phyloP scores from a whole-genome alignment of 2,797 vertebrate genomes.

The Xyrichtys novacula region DNA sequence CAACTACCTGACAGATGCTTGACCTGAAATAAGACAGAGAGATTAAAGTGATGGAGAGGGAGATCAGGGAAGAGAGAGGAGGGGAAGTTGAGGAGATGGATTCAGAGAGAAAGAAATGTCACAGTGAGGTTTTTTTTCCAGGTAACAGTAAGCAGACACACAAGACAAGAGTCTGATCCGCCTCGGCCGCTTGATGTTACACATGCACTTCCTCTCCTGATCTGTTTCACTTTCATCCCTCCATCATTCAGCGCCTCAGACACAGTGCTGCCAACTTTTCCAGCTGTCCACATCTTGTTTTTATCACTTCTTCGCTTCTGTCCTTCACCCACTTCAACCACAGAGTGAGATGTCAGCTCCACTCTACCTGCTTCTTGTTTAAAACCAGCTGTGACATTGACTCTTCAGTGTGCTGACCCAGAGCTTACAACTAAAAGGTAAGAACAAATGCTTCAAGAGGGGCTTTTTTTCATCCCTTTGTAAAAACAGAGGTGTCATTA shows the following conservation, averaged over 20 bases:
- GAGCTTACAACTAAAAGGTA: slow-evolving; percentile 27
- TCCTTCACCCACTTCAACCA: not conserved
- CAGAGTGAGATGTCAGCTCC: not conserved
- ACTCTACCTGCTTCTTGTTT: slow-evolving; percentile 27
- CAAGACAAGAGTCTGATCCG: slow-evolving; percentile 44
- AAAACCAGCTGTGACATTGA: slow-evolving; percentile 23
- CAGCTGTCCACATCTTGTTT: slow-evolving; percentile 36
- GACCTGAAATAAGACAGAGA: slow-evolving; percentile 58
- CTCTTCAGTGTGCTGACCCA: slow-evolving; percentile 16
- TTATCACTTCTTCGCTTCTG: slow-evolving; percentile 14
- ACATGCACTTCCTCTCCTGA: slow-evolving; percentile 63
- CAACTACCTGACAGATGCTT: slow-evolving; percentile 16
- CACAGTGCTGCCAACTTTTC: slow-evolving; percentile 36
- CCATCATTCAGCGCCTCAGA: slow-evolving; percentile 24
- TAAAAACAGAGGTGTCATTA: slow-evolving; percentile 2
- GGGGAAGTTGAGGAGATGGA: not conserved
- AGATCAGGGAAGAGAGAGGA: not conserved
- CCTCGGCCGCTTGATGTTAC: slow-evolving; percentile 48
- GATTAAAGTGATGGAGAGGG: not conserved
- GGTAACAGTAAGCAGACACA: slow-evolving; percentile 77
- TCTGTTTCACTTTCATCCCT: slow-evolving; percentile 24
- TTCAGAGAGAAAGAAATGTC: slow-evolving; percentile 35
- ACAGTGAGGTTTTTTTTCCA: slow-evolving; percentile 45
- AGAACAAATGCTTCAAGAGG: not conserved
- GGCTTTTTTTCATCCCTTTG: not conserved